phyloP scores from a whole-genome alignment of 2,113 vertebrate species.

The Corvus moneduloides region DNA sequence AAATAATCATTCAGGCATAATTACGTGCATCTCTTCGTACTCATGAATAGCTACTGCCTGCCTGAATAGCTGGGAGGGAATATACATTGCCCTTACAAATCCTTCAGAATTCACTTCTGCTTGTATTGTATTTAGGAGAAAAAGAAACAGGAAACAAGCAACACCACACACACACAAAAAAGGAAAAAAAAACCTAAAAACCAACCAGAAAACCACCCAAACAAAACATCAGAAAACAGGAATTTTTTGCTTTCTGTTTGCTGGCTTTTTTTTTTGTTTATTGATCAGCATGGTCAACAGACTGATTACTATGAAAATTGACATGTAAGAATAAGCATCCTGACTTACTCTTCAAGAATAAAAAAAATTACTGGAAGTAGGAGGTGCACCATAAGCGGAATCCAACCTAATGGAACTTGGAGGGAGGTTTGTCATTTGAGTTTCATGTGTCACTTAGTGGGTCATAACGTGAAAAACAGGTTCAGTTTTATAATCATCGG shows the following conservation, averaged over 20 bases:
- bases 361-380: not conserved
- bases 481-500: not conserved
- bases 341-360: not conserved
- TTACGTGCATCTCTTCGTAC: not conserved
- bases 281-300: not conserved
- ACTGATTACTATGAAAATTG: not conserved
- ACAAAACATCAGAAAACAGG: not conserved
- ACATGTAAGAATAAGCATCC: not conserved
- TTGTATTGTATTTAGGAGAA: not conserved
- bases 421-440: not conserved
- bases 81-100: not conserved
- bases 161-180: not conserved
- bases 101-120: not conserved
- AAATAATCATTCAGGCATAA: constrained; percentile 34
- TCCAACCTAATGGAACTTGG: not conserved
- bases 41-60: constrained; percentile 16
- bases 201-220: not conserved
- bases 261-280: not conserved
- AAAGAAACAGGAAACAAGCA: not conserved
- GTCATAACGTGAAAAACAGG: not conserved
- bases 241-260: not conserved
- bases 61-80: constrained; percentile 9
- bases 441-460: not conserved
- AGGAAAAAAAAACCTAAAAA: rapidly evolving
- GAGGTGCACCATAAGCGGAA: not conserved